Base-by-base conservation (phyloP, 2,797 vertebrate genomes). In the Gymnoscopelus microlampas region DNA sequence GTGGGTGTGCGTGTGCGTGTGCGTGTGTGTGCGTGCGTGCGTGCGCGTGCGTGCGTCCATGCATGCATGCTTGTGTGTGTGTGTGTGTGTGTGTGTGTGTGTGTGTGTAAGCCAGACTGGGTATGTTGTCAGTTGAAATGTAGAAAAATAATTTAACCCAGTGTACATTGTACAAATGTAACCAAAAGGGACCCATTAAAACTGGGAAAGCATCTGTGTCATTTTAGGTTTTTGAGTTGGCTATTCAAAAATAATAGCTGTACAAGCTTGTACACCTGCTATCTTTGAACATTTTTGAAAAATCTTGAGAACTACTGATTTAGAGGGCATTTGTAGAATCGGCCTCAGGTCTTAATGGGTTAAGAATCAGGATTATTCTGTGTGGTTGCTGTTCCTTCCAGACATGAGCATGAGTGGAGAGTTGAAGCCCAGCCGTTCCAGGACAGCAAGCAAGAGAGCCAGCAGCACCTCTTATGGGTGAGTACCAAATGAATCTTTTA, bases 401-500 rank as follows among this genome's bases (percentile, higher is more conserved):
- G 94, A 94, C 88, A 93, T 86, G 87, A 94, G 83, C 88, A 94
- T 95, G 93, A 94, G 91, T 81, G 93, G 92, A 85, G 93, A 95
- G 78, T 82, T 94, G 87, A 94, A 94, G 85, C 90, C 93, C 69
- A 88, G 90, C 79, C 92, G 92, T 74, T 90, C 92, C 81, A 93
- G 90, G 88, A 88, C 88, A 76, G 84, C 86, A 4, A 93, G 85
- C 69, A 95, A 94, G 90, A 91, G 94, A 83, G 83, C 91, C 73
- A 89, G 88, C 90, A 92, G 84, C 73, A 87, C 88, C 68, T 74
- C 86, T 82, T 93, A 94, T 5, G 91, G 93, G 94, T 95, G 81
- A 94, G 93, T 92, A 74, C n/a, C 23, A 66, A 54, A 53, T 23
- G 4, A 14, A 50, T 49, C 26, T 19, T 15, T 13, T 51, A 26